Evolutionary conservation across 1,140 invertebrate species (phyloP), one percentile per base, ranked within the genome.

Genomic region (Glossosoma conforme): DNA sequence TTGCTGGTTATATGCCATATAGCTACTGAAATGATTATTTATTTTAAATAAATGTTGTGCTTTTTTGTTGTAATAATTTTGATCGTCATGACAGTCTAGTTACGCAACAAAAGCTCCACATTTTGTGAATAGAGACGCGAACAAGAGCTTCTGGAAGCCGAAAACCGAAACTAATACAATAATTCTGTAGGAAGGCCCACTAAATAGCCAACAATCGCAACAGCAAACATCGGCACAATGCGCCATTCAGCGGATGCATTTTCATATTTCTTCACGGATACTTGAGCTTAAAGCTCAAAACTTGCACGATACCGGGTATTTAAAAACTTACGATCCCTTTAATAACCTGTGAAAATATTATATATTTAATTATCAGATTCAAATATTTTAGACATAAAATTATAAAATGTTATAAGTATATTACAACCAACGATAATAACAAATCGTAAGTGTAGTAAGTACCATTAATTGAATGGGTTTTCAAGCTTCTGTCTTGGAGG

Each of bases 141-240:
- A 52, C 49, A 52, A 57, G 42, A 43, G 43, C 14, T 50, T 33
- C 46, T 50, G 46, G 50, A 57, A 57, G 50, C 55, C 50, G 55
- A 57, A 57, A 57, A 57, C 55, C 55, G 55, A 57, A 41, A 46
- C 50, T 53, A 49, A 57, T 53, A 57, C 55, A 49, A 47, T 43
- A 46, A 40, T 52, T 53, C 50, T 43, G 53, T 57, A 46, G 45
- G 24, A 22, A 37, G 45, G 50, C 28, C 41, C 40, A 36, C 55
- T 57, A 57, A 57, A 53, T 53, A 50, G 50, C 50, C 55, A 51
- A 50, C 55, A 52, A 50, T 57, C 36, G 45, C 37, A 25, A 50
- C 22, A 22, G 46, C 55, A 57, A 57, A 57, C 50, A 57, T 52
- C 30, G 19, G 32, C 11, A 48, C 42, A 57, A 49, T 35, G 18